Base-by-base conservation (phyloP, 2,888 invertebrate genomes). In the Lasioglossum pauxillum region DNA sequence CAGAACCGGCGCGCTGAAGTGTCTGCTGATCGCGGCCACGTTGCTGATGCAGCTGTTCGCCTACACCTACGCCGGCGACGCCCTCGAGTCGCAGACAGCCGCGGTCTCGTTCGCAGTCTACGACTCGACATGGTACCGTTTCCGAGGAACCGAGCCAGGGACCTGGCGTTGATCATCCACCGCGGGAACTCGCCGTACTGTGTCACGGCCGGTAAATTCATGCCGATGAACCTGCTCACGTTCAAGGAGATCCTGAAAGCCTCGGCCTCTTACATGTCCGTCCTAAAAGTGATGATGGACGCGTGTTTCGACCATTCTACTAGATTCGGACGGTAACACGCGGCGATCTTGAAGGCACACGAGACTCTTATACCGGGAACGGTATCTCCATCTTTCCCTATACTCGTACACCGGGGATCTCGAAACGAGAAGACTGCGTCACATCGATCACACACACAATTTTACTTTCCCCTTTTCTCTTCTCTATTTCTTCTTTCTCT, bases 171-270 rank as follows among this genome's bases (percentile, higher is more conserved):
- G 53, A 86, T 93, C 7, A 92, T 93, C 78, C 72, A 88, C 60
- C 90, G 86, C 8, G 93, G 85, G 16, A 80, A 84, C 35, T 85
- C 87, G 8, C 88, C 92, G 19, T 90, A 90, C 64, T 89, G 84
- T n/a, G 84, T 93, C 7, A 92, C 93, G 0, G 93, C 93, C 0
- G 93, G 93, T 10, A 92, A 92, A 84, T 93, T 93, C 67, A 77
- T 91, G 57, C 82, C 84, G 19, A 93, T 93, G 93, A 93, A 93
- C n/a, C 80, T 92, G 8, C 83, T 89, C 78, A 92, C 92, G 4
- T 93, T 92, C 69, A 93, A 92, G 84, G 93, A 93, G 49, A 93
- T 93, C 57, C 35, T 93, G 1, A 93, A 93, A 75, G 81, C 92
- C 10, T 90, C 93, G 0, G 90, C 87, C 5, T 93, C 93, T 10